A percentile compares a stretch with the other conserved stretches of the same genome.
Evolutionary conservation across 2,113 vertebrate genomes (phyloP).

Genomic region (Euleptes europaea): DNA sequence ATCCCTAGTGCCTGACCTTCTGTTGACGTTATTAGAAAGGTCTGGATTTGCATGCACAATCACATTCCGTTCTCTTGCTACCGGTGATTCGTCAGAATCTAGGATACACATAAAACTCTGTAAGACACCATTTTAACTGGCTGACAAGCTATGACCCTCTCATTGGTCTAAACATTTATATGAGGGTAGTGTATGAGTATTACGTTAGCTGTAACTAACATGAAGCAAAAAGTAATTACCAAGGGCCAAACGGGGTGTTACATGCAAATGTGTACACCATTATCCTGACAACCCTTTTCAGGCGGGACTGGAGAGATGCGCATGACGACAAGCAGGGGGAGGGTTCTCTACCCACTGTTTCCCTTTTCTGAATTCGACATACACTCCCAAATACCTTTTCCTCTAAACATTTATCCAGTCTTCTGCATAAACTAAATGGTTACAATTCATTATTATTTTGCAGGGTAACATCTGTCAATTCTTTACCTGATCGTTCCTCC

Average conservation of each 20-base stretch:
- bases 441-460: constrained; percentile 46
- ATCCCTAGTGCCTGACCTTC: constrained; percentile 86
- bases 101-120: constrained; percentile 59
- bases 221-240: neutral
- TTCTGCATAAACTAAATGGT: constrained; percentile 31
- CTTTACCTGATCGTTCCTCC: constrained; percentile 52
- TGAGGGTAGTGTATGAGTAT: neutral
- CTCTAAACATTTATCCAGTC: neutral
- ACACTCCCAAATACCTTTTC: too few relatives aligned
- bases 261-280: neutral
- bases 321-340: neutral
- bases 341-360: neutral
- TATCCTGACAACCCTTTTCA: neutral
- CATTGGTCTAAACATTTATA: constrained; percentile 24
- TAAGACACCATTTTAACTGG: constrained; percentile 46
- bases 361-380: neutral
- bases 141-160: neutral
- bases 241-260: neutral
- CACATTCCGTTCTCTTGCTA: constrained; percentile 89
- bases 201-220: constrained; percentile 31
- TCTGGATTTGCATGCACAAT: constrained; percentile 87
- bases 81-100: constrained; percentile 96
- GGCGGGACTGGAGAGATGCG: neutral
- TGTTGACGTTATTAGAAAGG: constrained; percentile 77
- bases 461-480: constrained; percentile 59